Evolutionary conservation across 2,113 vertebrate genomes (phyloP), one percentile per base, ranked within the genome.

Genomic region (Alethe castanea): DNA sequence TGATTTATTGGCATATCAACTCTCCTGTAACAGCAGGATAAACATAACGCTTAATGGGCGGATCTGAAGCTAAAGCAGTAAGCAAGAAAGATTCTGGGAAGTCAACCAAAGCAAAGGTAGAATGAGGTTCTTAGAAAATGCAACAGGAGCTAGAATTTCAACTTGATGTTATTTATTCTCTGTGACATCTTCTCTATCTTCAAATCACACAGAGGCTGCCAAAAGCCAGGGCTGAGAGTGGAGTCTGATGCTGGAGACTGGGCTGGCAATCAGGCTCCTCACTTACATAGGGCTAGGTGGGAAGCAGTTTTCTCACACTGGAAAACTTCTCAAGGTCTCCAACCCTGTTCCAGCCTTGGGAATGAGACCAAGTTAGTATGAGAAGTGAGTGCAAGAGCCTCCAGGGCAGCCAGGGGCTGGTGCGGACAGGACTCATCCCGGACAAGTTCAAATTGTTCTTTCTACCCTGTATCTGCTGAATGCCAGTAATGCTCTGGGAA

Each of bases 91-190:
- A 54, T 42, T 42, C 33, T 28, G 53, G 70, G 64, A 64, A 54
- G 24, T 64, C 74, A 73, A 67, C 33, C 59, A 54, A 57, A 84
- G 50, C 31, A 56, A 81, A 94, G 23, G 65, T 54, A 65, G 31
- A 28, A 60, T 2, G 5, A 57, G 7, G 4, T 62, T 74, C 89
- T 87, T 70, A 87, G 64, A 81, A 90, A 85, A 59, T 3, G 23
- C 44, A 74, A 88, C 53, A 20, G 6, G 66, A 0, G 8, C 57
- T 90, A 67, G 40, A n/a, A 67, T 54, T 54, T 82, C 79, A 79
- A 67, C 61, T 67, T 60, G 56, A 71, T 71, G 92, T 85, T 94
- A 79, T 88, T 95, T 94, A 85, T 85, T 85, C 60, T 62, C 79
- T 1, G 8, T 86, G 92, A 88, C 85, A 95, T 92, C 90, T 94